Evolutionary conservation across 1,140 invertebrate genomes (phyloP).

Genomic region (Frieseomelitta varia): DNA sequence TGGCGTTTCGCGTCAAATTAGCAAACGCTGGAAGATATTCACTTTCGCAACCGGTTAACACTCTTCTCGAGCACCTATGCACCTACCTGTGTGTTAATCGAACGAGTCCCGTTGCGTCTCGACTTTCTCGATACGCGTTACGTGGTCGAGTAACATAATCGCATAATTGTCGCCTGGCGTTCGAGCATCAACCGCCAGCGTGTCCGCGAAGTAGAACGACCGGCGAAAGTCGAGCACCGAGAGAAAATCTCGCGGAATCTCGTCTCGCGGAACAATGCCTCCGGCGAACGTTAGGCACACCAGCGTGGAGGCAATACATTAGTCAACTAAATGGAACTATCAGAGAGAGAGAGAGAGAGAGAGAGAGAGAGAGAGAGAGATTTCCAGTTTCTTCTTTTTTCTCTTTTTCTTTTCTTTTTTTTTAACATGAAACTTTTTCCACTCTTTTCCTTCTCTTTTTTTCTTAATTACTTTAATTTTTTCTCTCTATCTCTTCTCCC

Average conservation of each 20-base stretch:
- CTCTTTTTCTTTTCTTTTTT: not conserved
- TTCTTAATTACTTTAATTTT: too few species aligned
- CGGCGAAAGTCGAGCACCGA: conserved; percentile 69
- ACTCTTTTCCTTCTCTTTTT: too few species aligned
- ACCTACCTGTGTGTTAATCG: conserved; percentile 30
- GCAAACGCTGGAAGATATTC: not conserved
- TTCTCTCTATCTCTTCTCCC: too few species aligned
- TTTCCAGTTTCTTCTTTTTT: not conserved
- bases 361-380: not conserved
- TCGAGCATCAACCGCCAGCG: not conserved
- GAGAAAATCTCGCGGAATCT: conserved; percentile 67
- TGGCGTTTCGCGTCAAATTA: not conserved
- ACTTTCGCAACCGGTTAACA: conserved; percentile 14
- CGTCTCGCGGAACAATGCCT: conserved; percentile 22
- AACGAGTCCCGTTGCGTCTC: not conserved
- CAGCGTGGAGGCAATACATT: not conserved
- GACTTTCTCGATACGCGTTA: conserved; percentile 49
- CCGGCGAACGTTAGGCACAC: not conserved
- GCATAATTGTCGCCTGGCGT: conserved; percentile 46
- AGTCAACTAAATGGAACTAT: not conserved
- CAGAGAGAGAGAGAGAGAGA: not conserved
- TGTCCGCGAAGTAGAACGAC: conserved; percentile 60
- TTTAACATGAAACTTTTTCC: too few species aligned
- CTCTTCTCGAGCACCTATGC: not conserved
- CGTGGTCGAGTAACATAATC: conserved; percentile 49